These are phyloP conservation scores for Burhinus bistriatus DNA, from an alignment of 2,113 vertebrate genomes.

Conservation along the genomic window DNA sequence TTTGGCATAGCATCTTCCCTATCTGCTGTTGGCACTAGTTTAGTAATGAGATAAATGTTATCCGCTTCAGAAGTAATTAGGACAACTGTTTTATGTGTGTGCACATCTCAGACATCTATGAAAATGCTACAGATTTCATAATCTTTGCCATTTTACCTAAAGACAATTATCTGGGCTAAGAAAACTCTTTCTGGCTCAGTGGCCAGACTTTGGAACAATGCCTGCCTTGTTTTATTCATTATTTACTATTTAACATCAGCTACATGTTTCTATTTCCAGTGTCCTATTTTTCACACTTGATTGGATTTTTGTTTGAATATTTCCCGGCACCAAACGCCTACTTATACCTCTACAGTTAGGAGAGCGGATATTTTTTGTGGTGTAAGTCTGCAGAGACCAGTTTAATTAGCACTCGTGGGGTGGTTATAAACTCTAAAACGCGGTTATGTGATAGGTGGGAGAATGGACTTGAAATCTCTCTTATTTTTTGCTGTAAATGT, in stretches of 20 bases:
- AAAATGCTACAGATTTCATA: background rate
- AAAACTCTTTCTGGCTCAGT: background rate
- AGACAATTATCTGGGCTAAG: background rate
- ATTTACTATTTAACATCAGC: background rate
- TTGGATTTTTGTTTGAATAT: background rate
- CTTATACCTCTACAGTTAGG: background rate
- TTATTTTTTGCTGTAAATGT: conserved; percentile 38
- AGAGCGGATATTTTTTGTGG: background rate
- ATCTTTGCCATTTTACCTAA: background rate
- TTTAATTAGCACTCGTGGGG: conserved; percentile 41
- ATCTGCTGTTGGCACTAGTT: background rate
- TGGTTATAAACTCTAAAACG: background rate
- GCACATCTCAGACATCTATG: background rate
- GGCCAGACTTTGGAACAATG: background rate
- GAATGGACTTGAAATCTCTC: background rate
- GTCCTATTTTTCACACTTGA: background rate
- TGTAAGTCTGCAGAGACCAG: background rate
- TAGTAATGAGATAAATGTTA: conserved; percentile 39
- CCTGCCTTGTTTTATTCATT: background rate
- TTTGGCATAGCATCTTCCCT: background rate
- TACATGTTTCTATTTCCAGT: background rate
- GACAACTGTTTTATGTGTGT: background rate
- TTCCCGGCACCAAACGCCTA: background rate
- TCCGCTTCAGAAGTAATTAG: conserved; percentile 37
- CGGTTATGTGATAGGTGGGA: background rate